Conservation (phyloP, 2,888 invertebrate species). For the Drosophila colorata region DNA sequence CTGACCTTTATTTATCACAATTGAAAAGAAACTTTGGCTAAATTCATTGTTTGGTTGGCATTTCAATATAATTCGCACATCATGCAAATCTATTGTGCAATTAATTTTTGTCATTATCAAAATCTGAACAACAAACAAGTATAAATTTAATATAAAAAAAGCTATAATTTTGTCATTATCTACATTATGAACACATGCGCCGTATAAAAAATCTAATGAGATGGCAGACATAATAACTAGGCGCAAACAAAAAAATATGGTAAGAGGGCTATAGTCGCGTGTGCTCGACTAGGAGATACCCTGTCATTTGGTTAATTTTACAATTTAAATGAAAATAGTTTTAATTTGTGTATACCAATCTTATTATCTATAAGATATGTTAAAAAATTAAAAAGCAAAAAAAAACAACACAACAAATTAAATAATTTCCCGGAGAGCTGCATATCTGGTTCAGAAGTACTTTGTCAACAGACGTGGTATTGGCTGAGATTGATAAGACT, state of each 20-base stretch:
- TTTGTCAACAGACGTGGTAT: not conserved
- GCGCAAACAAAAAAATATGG: not conserved
- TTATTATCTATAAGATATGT: too few relatives aligned
- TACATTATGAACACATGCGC: constrained; percentile 6
- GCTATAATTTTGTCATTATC: constrained; percentile 33
- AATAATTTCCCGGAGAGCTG: constrained; percentile 3
- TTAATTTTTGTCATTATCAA: constrained; percentile 35
- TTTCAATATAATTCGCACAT: constrained; percentile 24
- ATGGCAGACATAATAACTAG: not conserved
- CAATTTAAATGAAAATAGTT: too few relatives aligned
- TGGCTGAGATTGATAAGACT: constrained; percentile 7
- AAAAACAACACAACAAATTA: not conserved
- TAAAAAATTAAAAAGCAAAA: not conserved
- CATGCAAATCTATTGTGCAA: constrained; percentile 42
- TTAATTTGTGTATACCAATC: too few relatives aligned
- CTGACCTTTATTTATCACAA: constrained; percentile 6
- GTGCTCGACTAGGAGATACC: not conserved
- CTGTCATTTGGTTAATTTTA: not conserved
- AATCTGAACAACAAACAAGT: constrained; percentile 30
- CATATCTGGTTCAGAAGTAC: constrained; percentile 6
- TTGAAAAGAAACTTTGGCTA: not conserved
- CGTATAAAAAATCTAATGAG: not conserved
- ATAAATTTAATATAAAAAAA: constrained; percentile 14
- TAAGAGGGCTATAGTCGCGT: not conserved
- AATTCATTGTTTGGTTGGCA: not conserved